phyloP scores from a whole-genome alignment of 2,113 vertebrate species.

The Columba livia region DNA sequence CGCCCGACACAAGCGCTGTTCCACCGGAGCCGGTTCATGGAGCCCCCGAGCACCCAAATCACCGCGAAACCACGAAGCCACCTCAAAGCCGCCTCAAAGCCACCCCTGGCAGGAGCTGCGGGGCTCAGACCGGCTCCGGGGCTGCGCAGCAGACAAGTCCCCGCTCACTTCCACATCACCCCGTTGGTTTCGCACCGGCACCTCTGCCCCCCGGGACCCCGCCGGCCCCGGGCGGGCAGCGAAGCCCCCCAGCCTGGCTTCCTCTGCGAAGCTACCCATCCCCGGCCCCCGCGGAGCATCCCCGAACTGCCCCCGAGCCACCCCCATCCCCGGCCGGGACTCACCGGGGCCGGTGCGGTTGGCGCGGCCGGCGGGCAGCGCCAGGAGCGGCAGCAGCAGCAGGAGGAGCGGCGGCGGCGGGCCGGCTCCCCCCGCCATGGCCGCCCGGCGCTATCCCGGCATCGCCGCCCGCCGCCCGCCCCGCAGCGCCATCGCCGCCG shows the following conservation, averaged over 20 bases:
- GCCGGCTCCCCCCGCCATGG: no score
- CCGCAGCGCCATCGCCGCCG: no score
- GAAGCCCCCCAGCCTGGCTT: background rate
- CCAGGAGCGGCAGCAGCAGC: no score
- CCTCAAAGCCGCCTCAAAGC: background rate
- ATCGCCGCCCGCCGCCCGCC: no score
- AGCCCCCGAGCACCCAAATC: background rate
- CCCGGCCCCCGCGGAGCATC: background rate
- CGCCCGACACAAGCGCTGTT: background rate
- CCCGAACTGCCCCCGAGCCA: no score
- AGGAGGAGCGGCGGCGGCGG: no score
- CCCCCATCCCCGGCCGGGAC: background rate
- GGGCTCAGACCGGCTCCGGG: background rate
- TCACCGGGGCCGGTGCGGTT: background rate
- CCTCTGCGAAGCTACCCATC: no score
- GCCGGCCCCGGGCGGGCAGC: no score
- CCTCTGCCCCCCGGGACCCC: background rate
- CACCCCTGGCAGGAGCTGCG: background rate
- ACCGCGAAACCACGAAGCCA: background rate
- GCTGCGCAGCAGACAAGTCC: background rate
- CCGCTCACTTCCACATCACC: fast-evolving
- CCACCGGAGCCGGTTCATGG: fast-evolving
- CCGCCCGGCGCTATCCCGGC: no score
- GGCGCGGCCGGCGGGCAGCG: background rate
- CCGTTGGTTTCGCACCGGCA: no score